A percentile compares a stretch with the other conserved stretches of the same genome.
These are phyloP conservation scores for Neodiprion lecontei DNA, from an alignment of 1,140 invertebrate genomes.

Conservation along the genomic window DNA sequence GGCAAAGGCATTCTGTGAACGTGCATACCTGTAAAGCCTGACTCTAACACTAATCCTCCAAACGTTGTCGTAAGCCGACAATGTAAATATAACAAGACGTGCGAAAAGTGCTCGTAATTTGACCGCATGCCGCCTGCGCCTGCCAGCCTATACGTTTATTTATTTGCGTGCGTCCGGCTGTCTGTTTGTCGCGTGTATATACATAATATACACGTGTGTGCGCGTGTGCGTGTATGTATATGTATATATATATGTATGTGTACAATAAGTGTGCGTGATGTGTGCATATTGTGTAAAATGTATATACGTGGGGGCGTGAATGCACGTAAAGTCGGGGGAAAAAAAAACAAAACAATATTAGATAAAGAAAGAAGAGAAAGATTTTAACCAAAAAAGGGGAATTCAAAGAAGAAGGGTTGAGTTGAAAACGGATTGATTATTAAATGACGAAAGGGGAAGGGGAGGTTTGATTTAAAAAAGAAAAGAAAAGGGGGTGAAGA, in stretches of 20 bases:
- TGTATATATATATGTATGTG: too few species aligned
- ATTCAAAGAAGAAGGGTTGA: constrained; percentile 32
- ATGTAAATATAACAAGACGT: background rate
- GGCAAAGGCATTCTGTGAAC: background rate
- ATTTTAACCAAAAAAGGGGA: constrained; percentile 16
- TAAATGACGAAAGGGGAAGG: background rate
- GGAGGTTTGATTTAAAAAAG: background rate
- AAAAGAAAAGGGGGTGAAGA: background rate
- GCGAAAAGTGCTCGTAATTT: constrained; percentile 15
- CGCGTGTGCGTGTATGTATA: too few species aligned
- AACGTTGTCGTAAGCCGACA: background rate
- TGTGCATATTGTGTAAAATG: background rate
- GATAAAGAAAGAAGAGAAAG: constrained; percentile 22
- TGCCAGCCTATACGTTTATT: constrained; percentile 25
- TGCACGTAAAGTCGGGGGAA: background rate
- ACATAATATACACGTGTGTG: background rate
- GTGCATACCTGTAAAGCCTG: background rate
- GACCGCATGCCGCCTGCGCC: constrained; percentile 31
- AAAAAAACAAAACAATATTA: background rate
- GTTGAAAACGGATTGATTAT: constrained; percentile 8
- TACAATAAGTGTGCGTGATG: background rate
- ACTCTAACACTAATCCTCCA: background rate
- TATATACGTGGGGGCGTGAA: background rate
- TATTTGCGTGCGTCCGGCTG: constrained; percentile 29
- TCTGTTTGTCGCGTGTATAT: constrained; percentile 28